Evolutionary conservation across 2,888 invertebrate species (phyloP), one percentile per base, ranked within the genome.

Genomic region (Macaria liturata): DNA sequence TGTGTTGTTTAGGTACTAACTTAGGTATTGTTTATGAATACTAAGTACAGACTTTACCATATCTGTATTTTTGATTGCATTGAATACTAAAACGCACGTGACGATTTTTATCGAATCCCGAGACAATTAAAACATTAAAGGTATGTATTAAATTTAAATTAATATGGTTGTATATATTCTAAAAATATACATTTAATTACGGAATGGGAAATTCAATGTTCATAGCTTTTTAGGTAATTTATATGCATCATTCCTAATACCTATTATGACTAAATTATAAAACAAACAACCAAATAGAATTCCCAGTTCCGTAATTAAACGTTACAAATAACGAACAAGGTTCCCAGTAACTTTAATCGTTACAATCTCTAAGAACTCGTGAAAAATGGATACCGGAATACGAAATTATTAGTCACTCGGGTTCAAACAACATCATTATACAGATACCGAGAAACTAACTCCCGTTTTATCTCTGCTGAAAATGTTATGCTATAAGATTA

Each of bases 341-440:
- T 61, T 61, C 49, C 44, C 32, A 57, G 32, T 49, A 61, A 56
- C 31, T 46, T 40, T 49, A 56, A 60, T 45, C 54, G 51, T 56
- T 54, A 45, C 44, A 46, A 60, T 50, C 43, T 61, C 61, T 42
- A 32, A 48, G 57, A 62, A 56, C 40, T 47, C 46, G 49, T 57
- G 61, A 57, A 61, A 60, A 61, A 61, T 49, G 55, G 58, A 49
- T 57, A 54, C 67, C 57, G 50, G 57, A 62, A 54, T 60, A 55
- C 66, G 55, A 63, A 20, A 61, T 66, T 67, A 71, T 75, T 67
- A 71, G 72, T 74, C 74, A 75, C 68, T 63, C 68, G 54, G 70
- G 68, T 70, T 74, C 69, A 66, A 54, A 63, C 66, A 71, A 74
- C 67, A 62, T 46, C 53, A 52, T 9, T 46, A 20, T 20, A 20